Evolutionary conservation across 2,888 invertebrate genomes (phyloP).

Genomic region (Caenorhabditis auriculariae): DNA sequence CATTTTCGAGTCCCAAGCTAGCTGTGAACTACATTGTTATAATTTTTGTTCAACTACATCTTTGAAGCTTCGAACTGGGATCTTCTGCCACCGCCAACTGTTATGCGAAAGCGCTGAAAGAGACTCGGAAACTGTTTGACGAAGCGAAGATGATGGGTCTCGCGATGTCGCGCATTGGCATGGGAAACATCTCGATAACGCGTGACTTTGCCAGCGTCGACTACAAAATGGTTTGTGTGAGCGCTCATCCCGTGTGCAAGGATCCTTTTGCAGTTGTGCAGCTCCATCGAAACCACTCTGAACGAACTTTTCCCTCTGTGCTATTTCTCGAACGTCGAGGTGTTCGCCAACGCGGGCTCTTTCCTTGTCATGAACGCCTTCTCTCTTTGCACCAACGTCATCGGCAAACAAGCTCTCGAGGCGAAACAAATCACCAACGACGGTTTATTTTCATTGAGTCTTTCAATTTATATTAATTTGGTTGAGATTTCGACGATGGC

Average conservation of each 20-base stretch:
- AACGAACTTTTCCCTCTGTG: constrained; percentile 78
- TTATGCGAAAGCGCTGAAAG: constrained; percentile 75
- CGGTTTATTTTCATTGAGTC: constrained; percentile 16
- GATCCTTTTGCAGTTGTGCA: constrained; percentile 74
- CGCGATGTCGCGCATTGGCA: constrained; percentile 66
- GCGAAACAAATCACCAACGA: constrained; percentile 50
- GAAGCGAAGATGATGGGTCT: constrained; percentile 73
- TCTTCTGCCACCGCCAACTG: constrained; percentile 73
- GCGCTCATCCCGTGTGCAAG: too few relatives aligned
- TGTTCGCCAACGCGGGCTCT: constrained; percentile 93
- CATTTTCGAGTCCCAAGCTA: too few relatives aligned
- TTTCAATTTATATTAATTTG: neutral
- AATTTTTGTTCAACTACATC: neutral
- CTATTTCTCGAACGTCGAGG: constrained; percentile 70
- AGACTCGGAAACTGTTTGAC: constrained; percentile 76
- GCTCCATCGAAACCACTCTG: constrained; percentile 78
- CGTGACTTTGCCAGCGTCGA: neutral
- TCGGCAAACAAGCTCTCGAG: constrained; percentile 75
- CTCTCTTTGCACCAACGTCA: constrained; percentile 83
- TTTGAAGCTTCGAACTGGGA: neutral
- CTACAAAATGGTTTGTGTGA: too few relatives aligned
- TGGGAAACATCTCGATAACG: neutral
- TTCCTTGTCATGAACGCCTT: constrained; percentile 93
- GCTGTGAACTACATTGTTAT: too few relatives aligned
- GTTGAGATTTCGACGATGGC: constrained; percentile 41